Evolutionary conservation across 1,140 invertebrate species (phyloP), one percentile per base, ranked within the genome.

Genomic region (Pogonognathellus flavescens): DNA sequence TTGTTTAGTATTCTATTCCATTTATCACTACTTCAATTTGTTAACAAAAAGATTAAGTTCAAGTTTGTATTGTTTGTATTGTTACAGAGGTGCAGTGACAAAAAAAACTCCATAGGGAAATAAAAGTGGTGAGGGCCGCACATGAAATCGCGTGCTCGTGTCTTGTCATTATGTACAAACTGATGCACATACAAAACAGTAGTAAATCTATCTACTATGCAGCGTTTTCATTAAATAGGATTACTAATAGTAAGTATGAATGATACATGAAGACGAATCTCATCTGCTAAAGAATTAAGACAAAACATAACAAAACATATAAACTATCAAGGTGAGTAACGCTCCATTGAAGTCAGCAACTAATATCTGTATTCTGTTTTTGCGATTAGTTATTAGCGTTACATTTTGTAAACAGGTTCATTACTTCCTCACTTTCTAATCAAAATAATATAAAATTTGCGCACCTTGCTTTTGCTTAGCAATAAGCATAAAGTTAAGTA

Each of bases 251-350:
- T n/a, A 16, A 41, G 22, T 72, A 41, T n/a, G 31, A 76, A 50
- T 50, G 70, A 76, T 66, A 14, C 14, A 76, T 76, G 70, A 76
- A 76, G 70, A 76, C 70, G 70, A 76, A 76, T 76, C n/a, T n/a
- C n/a, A n/a, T n/a, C 70, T 16, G 13, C 16, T 49, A 76, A 76
- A 14, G 70, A 76, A 76, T 76, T 76, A 76, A 49, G 70, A 76
- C 70, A 76, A 76, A 76, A 76, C 70, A 76, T 76, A 76, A 66
- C n/a, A n/a, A n/a, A n/a, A n/a, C n/a, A n/a, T n/a, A 57, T 57
- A 2, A 57, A 76, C 41, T 76, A 76, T n/a, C 70, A 76, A 76
- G 70, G 70, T 76, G 70, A 76, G 70, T 76, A 50, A 50, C 25
- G 49, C 70, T 76, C 70, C 9, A 49, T 76, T 76, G 31, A 49